Base-by-base conservation (phyloP, 2,113 vertebrate genomes). In the Ariopsis seemanni region DNA sequence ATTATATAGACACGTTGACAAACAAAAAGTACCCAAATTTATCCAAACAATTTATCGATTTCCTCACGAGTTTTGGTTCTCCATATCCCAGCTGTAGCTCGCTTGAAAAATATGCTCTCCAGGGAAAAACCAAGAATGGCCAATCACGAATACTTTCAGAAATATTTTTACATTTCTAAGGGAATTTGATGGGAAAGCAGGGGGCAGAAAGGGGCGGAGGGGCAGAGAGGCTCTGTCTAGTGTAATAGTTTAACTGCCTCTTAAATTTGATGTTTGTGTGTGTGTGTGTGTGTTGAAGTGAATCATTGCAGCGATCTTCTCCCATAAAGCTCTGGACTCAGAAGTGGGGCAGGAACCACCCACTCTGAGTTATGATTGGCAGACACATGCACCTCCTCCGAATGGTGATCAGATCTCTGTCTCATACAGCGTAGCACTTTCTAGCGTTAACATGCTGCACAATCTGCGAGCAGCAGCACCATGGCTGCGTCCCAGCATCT, bases 361-460 rank as follows among this genome's bases (percentile, higher is more conserved):
- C 75, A 65, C 65, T 60, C 55, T 65, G 75, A 63, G 22, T 82
- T 90, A 25, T 82, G 82, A 89, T 78, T 88, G 87, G 85, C 87
- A 83, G 69, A 30, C 22, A 25, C 20, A 75, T 10, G 3, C 42
- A 55, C 30, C 78, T 42, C 63, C 48, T 52, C 86, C 84, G 34
- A 79, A 7, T 17, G 20, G 67, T 63, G 42, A 42, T 67, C 57
- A 74, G 57, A 84, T 57, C 60, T 62, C 69, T 63, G 50, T 71
- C 84, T 83, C 27, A 60, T 79, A 82, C 85, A 82, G 18, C 20
- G 53, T 58, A 65, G 67, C 57, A n/a, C 22, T 84, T 77, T 81
- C 78, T 27, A 82, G 85, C 67, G 60, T 81, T 88, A 83, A 83
- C 52, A 17, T 77, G 85, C 27, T 71, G 55, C 74, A 89, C 25